Evolutionary conservation across 2,888 invertebrate species (phyloP).

Genomic region (Drosophila pseudotakahashii): DNA sequence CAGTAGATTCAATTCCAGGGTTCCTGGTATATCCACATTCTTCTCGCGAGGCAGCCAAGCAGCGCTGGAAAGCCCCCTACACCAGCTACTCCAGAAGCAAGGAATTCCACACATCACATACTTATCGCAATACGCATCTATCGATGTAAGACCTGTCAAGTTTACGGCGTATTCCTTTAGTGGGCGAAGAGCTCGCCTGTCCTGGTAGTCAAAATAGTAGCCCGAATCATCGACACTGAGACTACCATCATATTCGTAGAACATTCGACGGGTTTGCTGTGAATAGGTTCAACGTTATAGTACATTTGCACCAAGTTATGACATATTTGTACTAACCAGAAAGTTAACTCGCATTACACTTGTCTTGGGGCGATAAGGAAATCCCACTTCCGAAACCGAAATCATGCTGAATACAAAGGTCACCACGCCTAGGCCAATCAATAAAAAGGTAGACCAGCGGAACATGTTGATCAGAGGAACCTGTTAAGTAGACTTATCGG

Average conservation of each 20-base stretch:
- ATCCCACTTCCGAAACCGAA: slow-evolving; percentile 85
- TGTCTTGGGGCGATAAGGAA: slow-evolving; percentile 86
- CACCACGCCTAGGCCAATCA: slow-evolving; percentile 52
- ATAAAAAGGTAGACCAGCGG: slow-evolving; percentile 21
- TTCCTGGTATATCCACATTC: slow-evolving; percentile 31
- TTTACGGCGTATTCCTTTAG: slow-evolving; percentile 9
- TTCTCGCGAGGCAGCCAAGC: slow-evolving; percentile 38
- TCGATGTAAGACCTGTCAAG: slow-evolving; percentile 11
- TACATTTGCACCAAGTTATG: fast-evolving
- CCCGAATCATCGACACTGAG: slow-evolving; percentile 84
- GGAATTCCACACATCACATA: slow-evolving; percentile 45
- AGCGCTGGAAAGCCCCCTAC: slow-evolving; percentile 14
- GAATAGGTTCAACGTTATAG: slow-evolving; percentile 3
- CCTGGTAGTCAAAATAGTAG: slow-evolving; percentile 84
- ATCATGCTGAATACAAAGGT: slow-evolving; percentile 75
- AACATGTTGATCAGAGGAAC: slow-evolving; percentile 80
- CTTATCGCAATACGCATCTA: slow-evolving; percentile 9
- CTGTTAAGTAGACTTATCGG: slow-evolving; percentile 47
- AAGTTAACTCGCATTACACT: slow-evolving; percentile 84
- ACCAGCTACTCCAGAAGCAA: slow-evolving; percentile 42
- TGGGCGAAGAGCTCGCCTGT: slow-evolving; percentile 60
- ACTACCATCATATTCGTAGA: slow-evolving; percentile 81
- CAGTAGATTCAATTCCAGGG: slow-evolving; percentile 58
- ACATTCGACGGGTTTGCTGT: slow-evolving; percentile 85
- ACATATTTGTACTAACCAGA: slow-evolving; percentile 84